phyloP scores from a whole-genome alignment of 30 jellyfish, hydroid and myxozoan genomes.

The Aurelia sp. region DNA sequence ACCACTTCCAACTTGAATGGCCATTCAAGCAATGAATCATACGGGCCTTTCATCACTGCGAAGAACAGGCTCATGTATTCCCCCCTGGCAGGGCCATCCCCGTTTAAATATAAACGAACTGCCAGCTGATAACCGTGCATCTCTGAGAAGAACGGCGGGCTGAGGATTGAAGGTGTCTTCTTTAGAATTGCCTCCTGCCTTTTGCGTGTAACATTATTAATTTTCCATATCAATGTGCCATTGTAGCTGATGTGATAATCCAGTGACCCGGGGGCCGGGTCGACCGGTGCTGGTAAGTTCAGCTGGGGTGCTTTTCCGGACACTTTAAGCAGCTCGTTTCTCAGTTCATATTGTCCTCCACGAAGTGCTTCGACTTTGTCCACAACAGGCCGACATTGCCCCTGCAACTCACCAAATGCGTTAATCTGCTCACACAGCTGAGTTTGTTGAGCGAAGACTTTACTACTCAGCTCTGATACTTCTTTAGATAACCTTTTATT shows the following conservation, averaged over 20 bases:
- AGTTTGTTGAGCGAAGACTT: conserved; percentile 9
- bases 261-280: conserved; percentile 15
- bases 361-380: conserved; percentile 46
- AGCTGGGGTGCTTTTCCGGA: conserved; percentile 2
- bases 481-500: neutral
- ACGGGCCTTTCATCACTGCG: conserved; percentile 59
- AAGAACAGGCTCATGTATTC: conserved; percentile 34
- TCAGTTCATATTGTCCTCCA: conserved; percentile 20
- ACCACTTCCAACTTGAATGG: conserved; percentile 28
- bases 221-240: conserved; percentile 51
- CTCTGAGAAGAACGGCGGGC: conserved; percentile 55
- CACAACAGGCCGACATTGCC: neutral
- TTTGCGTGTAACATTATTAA: conserved; percentile 3
- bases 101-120: conserved; percentile 34
- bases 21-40: conserved; percentile 51
- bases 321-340: neutral
- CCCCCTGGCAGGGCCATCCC: conserved; percentile 51
- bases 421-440: conserved; percentile 28
- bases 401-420: conserved; percentile 2
- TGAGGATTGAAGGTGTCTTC: conserved; percentile 26
- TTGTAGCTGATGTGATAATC: conserved; percentile 29
- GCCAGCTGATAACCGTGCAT: conserved; percentile 4
- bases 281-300: conserved; percentile 32
- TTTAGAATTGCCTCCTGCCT: conserved; percentile 54
- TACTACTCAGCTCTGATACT: neutral